Percentiles rank a stretch among this genome's conserved stretches.
Conservation (phyloP, 2,888 invertebrate genomes). For the Notocelia uddmanniana region DNA sequence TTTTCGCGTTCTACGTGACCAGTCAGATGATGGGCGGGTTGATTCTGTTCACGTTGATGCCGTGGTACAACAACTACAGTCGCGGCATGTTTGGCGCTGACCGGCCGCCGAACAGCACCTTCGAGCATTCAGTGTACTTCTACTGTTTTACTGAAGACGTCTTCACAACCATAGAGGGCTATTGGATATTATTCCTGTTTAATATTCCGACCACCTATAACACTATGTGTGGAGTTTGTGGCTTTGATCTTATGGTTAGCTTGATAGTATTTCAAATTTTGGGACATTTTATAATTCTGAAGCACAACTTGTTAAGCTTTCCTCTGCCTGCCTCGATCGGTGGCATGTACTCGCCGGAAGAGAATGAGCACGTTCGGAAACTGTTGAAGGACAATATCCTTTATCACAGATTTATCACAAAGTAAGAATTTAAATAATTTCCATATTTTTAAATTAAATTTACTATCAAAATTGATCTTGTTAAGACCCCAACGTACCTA, state of each 20-base stretch:
- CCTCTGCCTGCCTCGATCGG: too few species aligned
- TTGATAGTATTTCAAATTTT: slow-evolving; percentile 22
- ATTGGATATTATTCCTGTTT: neutral
- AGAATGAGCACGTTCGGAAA: too few species aligned
- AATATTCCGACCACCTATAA: neutral
- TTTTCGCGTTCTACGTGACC: neutral
- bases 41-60: neutral
- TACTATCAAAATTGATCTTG: too few species aligned
- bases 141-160: neutral
- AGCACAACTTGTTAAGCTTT: neutral
- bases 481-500: too few species aligned
- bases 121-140: slow-evolving; percentile 8
- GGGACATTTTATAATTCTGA: slow-evolving; percentile 17
- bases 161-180: neutral
- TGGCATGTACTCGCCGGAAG: too few species aligned
- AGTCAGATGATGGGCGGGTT: neutral
- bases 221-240: neutral
- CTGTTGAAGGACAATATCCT: too few species aligned
- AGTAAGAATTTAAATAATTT: too few species aligned
- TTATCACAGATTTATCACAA: too few species aligned
- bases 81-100: neutral
- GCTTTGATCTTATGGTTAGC: slow-evolving; percentile 13
- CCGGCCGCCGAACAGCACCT: neutral
- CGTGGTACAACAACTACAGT: neutral
- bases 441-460: too few species aligned